Conservation (phyloP, 1,140 invertebrate genomes). For the Asbolus verrucosus region DNA sequence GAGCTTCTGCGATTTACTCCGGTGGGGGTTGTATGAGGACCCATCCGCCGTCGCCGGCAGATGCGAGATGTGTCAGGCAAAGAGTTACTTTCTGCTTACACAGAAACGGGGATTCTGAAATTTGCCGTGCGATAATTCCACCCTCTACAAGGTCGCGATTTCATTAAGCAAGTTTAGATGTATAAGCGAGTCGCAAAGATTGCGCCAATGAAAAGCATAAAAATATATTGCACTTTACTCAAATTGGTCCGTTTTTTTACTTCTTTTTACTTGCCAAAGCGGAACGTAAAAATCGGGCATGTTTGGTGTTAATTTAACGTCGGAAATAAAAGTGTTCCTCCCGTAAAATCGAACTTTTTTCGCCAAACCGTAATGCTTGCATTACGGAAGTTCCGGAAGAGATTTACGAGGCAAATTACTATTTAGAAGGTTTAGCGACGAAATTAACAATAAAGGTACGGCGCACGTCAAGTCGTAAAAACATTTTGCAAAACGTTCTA, state of each 20-base stretch:
- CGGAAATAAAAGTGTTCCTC: conserved; percentile 25
- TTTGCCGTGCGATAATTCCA: conserved; percentile 27
- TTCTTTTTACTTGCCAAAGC: conserved; percentile 2
- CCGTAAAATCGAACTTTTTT: conserved; percentile 24
- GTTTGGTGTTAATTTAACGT: conserved; percentile 30
- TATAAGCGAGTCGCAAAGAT: conserved; percentile 14
- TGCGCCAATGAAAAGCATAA: conserved; percentile 30
- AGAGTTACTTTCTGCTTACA: conserved; percentile 11
- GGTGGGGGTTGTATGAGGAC: not conserved
- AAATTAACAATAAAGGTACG: conserved; percentile 31
- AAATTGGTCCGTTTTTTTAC: conserved; percentile 14
- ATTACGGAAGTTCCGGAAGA: conserved; percentile 21
- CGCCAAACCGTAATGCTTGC: conserved; percentile 9
- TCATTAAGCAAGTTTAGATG: conserved; percentile 26
- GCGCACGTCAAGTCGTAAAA: conserved; percentile 18
- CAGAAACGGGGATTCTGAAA: conserved; percentile 1
- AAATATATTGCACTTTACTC: conserved; percentile 23
- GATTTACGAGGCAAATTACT: conserved; percentile 27
- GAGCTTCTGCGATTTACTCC: conserved; percentile 11
- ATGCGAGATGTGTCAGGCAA: conserved; percentile 21
- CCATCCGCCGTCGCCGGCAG: conserved; percentile 8
- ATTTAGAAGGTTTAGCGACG: conserved; percentile 18
- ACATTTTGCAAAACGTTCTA: not conserved
- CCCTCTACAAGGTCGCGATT: conserved; percentile 20
- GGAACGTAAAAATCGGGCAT: not conserved